Conservation (phyloP, 1,140 invertebrate genomes). For the Tenebrio molitor region DNA sequence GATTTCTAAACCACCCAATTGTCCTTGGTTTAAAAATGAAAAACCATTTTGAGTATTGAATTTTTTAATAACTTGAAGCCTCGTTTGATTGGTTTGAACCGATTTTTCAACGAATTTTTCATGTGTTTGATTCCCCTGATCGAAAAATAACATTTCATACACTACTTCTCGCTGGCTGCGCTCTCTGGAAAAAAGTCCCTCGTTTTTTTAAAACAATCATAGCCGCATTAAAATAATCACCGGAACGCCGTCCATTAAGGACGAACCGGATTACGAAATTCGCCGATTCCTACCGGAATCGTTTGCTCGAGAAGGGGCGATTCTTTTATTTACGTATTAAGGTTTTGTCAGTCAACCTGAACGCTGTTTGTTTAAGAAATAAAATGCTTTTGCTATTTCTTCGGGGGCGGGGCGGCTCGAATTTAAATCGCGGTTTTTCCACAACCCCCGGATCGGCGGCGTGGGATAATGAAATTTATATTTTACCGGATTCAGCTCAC, state of each 20-base stretch:
- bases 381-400: constrained; percentile 35
- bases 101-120: too few species aligned
- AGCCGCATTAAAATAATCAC: background rate
- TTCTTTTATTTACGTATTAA: background rate
- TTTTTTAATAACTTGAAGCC: too few species aligned
- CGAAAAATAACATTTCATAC: too few species aligned
- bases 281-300: background rate
- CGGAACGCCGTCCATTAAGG: background rate
- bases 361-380: constrained; percentile 24
- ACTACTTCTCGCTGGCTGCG: background rate
- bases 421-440: constrained; percentile 26
- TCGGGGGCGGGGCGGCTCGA: background rate
- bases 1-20: too few species aligned
- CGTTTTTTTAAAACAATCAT: background rate
- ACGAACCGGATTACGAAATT: background rate
- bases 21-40: too few species aligned
- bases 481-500: too few species aligned
- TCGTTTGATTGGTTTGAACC: too few species aligned
- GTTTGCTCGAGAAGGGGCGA: too few species aligned
- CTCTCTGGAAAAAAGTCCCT: background rate
- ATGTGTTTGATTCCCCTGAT: too few species aligned
- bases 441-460: background rate
- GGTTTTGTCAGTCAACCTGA: constrained; percentile 25
- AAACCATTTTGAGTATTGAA: too few species aligned
- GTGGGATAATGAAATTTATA: background rate